Percentiles rank a stretch among this genome's conserved stretches.
These are phyloP conservation scores for Terebella lapidaria DNA, from an alignment of 2,888 invertebrate genomes.

Conservation along the genomic window DNA sequence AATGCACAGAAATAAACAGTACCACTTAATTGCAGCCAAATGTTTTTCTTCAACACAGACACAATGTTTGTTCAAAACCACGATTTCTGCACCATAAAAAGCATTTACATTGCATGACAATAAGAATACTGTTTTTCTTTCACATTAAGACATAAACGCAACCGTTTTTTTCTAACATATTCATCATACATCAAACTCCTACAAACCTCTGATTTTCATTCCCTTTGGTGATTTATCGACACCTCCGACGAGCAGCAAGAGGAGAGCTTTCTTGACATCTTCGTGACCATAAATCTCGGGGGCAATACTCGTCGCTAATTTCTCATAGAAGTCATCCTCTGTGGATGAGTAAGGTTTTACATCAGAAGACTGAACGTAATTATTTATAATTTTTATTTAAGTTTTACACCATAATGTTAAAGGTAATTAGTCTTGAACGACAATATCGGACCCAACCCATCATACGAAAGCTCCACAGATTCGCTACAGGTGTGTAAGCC, in stretches of 20 bases:
- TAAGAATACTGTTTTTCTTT: too few relatives aligned
- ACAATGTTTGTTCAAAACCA: too few relatives aligned
- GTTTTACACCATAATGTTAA: neutral
- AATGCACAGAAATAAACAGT: neutral
- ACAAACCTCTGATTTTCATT: slow-evolving; percentile 83
- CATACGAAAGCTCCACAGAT: too few relatives aligned
- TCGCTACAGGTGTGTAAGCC: too few relatives aligned
- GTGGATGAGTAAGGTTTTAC: slow-evolving; percentile 5
- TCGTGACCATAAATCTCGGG: slow-evolving; percentile 98
- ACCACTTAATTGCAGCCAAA: neutral
- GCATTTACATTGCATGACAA: too few relatives aligned
- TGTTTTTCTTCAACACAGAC: neutral
- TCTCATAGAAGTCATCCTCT: slow-evolving; percentile 75
- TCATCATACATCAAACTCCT: neutral
- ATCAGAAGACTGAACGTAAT: neutral
- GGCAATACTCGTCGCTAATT: slow-evolving; percentile 86
- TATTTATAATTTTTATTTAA: neutral
- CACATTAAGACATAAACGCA: too few relatives aligned
- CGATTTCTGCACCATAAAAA: too few relatives aligned
- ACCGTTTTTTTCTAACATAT: too few relatives aligned
- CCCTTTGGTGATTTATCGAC: slow-evolving; percentile 78
- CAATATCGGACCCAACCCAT: too few relatives aligned
- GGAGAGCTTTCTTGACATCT: slow-evolving; percentile 93
- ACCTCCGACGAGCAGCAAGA: slow-evolving; percentile 78
- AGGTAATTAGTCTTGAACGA: too few relatives aligned